Base-by-base conservation (phyloP, 2,888 invertebrate species). In the Archips xylosteana region DNA sequence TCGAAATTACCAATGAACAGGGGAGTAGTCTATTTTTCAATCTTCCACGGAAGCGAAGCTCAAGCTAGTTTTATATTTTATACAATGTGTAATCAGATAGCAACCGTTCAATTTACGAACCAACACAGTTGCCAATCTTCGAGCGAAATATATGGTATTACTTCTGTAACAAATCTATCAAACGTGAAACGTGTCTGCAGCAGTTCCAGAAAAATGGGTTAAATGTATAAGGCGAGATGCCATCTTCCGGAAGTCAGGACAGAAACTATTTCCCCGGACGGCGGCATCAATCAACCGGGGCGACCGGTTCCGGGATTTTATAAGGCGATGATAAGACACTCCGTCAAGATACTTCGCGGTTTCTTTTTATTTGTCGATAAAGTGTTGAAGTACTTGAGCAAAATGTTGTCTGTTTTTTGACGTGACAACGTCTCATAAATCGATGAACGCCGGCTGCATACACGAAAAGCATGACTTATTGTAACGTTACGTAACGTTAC, bases 211-310 rank as follows among this genome's bases (percentile, higher is more conserved):
- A 64, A 49, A 51, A 51, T 51, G 15, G 51, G 51, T 51, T 51
- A 15, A n/a, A 15, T 51, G 32, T 59, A 34, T 59, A 59, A 34
- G 12, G 32, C 23, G 5, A 69, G 60, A 51, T 36, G n/a, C 13
- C 23, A 59, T 71, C 47, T 39, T 36, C 9, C 59, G 59, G 57
- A 59, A 45, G 12, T 65, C 23, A 13, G 39, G 49, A 23, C 47
- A 34, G 49, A n/a, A 71, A 57, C 64, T 36, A 51, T 70, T 59
- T 57, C 34, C 57, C 34, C 49, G 64, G 49, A 64, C 34, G 23
- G 64, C 32, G 47, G 49, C 65, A 71, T 71, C 71, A 13, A 71
- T 71, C 71, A 66, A 42, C 15, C 32, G 13, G 51, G 23, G 23
- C 9, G 60, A 51, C 60, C 32, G 65, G 23, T 65, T 59, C 39